Evolutionary conservation across 1,140 invertebrate species (phyloP).

Genomic region (Drosophila setifemur): DNA sequence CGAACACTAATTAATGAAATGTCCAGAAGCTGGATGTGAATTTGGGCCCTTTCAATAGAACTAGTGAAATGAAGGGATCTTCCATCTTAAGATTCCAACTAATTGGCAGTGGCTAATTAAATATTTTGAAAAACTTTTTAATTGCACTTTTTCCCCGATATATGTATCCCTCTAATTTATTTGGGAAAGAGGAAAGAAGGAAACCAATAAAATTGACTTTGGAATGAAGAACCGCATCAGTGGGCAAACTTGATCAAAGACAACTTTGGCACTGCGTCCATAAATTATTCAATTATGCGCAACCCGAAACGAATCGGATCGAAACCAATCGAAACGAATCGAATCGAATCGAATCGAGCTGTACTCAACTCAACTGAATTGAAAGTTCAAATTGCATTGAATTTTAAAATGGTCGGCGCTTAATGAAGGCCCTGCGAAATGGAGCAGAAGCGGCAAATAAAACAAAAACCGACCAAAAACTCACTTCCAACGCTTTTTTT

Average conservation of each 20-base stretch:
- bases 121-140: no score
- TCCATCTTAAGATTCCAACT: no score
- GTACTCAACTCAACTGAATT: constrained; percentile 40
- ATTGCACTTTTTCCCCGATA: no score
- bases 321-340: constrained; percentile 13
- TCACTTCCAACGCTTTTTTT: constrained; percentile 18
- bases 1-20: constrained; percentile 49
- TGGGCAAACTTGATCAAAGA: constrained; percentile 56
- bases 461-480: constrained; percentile 18
- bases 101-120: constrained; percentile 3
- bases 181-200: no score
- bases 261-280: constrained; percentile 51
- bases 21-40: background rate
- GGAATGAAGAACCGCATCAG: constrained; percentile 13
- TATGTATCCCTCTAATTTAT: no score
- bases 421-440: constrained; percentile 71
- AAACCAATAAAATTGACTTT: no score
- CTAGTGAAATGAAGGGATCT: no score
- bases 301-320: constrained; percentile 42
- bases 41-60: no score
- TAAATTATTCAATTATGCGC: constrained; percentile 80
- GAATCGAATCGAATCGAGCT: constrained; percentile 31
- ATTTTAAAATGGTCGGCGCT: constrained; percentile 72
- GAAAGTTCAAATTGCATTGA: constrained; percentile 75
- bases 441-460: constrained; percentile 46